A percentile compares a stretch with the other conserved stretches of the same genome.
These are phyloP conservation scores for Formica selysi DNA, from an alignment of 1,140 invertebrate species.

Conservation along the genomic window DNA sequence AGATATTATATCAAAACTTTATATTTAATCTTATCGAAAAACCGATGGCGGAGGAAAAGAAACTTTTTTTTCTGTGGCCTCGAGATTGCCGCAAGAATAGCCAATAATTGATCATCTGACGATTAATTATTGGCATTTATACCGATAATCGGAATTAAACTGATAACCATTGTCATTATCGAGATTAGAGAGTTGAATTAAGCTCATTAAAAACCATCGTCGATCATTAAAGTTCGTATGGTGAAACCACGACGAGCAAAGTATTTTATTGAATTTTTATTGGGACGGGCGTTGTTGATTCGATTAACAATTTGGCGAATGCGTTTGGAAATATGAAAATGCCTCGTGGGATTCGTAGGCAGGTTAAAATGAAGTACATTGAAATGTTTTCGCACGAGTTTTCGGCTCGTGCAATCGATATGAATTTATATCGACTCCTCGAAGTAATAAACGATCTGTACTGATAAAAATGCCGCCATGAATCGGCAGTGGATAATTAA, in stretches of 20 bases:
- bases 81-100: not conserved
- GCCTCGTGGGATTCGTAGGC: not conserved
- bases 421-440: not conserved
- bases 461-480: constrained; percentile 16
- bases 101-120: constrained; percentile 50
- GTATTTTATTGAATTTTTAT: constrained; percentile 51
- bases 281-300: constrained; percentile 12
- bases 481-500: constrained; percentile 18
- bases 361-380: not conserved
- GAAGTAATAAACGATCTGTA: constrained; percentile 19
- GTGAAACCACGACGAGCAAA: not conserved
- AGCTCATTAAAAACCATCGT: constrained; percentile 10
- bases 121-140: constrained; percentile 49
- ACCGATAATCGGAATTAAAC: constrained; percentile 14
- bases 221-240: not conserved
- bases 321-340: constrained; percentile 5
- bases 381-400: constrained; percentile 5
- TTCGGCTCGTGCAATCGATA: not conserved
- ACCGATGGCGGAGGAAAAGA: not conserved
- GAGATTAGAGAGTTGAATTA: constrained; percentile 43
- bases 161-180: constrained; percentile 26
- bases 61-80: constrained; percentile 28
- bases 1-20: constrained; percentile 49
- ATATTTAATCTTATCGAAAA: constrained; percentile 34
- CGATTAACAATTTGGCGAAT: constrained; percentile 37